A percentile compares a stretch with the other conserved stretches of the same genome.
phyloP scores from a whole-genome alignment of 2,113 vertebrate species.

The Echinops telfairi region DNA sequence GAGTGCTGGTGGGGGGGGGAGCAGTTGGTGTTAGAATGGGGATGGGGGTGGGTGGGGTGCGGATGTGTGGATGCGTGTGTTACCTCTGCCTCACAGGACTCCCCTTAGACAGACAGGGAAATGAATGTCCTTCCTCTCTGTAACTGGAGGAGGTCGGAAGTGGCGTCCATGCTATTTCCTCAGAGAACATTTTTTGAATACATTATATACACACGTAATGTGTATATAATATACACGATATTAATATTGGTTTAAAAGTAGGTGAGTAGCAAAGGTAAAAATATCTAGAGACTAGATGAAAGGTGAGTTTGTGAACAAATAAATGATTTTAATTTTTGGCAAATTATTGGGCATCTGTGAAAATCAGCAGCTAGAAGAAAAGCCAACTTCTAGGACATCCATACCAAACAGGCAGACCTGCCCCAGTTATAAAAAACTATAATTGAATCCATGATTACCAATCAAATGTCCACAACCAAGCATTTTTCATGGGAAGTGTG shows the following conservation, averaged over 20 bases:
- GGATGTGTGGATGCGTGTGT: too few relatives aligned
- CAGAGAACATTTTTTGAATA: background rate
- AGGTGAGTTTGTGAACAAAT: background rate
- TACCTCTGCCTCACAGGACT: too few relatives aligned
- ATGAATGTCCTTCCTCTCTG: too few relatives aligned
- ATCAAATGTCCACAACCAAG: background rate
- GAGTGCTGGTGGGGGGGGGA: too few relatives aligned
- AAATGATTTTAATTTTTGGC: background rate
- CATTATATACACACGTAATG: background rate
- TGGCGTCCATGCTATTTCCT: too few relatives aligned
- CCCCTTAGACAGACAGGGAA: too few relatives aligned
- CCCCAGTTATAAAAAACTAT: background rate
- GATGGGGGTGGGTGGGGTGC: too few relatives aligned
- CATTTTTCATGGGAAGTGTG: background rate
- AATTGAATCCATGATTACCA: background rate
- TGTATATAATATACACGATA: accelerated
- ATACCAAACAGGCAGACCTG: background rate
- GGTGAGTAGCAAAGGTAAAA: background rate
- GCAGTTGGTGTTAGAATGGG: too few relatives aligned
- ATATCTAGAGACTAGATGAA: background rate
- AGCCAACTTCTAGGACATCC: background rate
- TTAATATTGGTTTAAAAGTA: background rate
- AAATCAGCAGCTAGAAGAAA: background rate
- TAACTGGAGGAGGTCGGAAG: too few relatives aligned
- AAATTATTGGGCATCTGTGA: background rate